phyloP scores from a whole-genome alignment of 1,140 invertebrate species.

The Polypedilum pembai region DNA sequence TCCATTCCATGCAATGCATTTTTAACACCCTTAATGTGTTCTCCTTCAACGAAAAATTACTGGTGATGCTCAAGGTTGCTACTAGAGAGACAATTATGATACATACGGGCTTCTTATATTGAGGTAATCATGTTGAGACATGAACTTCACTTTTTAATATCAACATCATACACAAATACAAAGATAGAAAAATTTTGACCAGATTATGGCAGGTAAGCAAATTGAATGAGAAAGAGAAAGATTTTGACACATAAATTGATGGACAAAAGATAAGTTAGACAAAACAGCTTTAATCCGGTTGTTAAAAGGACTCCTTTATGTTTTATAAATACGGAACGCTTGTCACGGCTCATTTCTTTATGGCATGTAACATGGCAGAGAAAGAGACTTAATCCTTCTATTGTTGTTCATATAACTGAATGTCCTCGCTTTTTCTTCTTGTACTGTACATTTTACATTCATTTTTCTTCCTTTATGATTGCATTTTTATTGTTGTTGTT shows the following conservation, averaged over 20 bases:
- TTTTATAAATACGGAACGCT: neutral
- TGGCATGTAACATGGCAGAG: neutral
- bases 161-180: too few species aligned
- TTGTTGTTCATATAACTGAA: constrained; percentile 3
- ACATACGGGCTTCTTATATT: neutral
- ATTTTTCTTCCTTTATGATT: neutral
- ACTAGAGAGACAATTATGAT: neutral
- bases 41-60: constrained; percentile 8
- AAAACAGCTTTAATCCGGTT: constrained; percentile 25
- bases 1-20: neutral
- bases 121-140: constrained; percentile 16
- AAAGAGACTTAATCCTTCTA: constrained; percentile 15
- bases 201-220: neutral
- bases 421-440: neutral
- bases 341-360: constrained; percentile 23
- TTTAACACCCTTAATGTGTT: constrained; percentile 18
- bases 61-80: constrained; percentile 13
- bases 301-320: constrained; percentile 20
- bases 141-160: neutral
- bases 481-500: neutral
- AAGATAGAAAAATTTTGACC: too few species aligned
- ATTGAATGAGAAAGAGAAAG: neutral
- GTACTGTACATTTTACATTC: neutral
- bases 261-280: constrained; percentile 25
- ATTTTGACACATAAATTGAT: neutral